phyloP scores from a whole-genome alignment of 2,113 vertebrate genomes.

The Bucco capensis region DNA sequence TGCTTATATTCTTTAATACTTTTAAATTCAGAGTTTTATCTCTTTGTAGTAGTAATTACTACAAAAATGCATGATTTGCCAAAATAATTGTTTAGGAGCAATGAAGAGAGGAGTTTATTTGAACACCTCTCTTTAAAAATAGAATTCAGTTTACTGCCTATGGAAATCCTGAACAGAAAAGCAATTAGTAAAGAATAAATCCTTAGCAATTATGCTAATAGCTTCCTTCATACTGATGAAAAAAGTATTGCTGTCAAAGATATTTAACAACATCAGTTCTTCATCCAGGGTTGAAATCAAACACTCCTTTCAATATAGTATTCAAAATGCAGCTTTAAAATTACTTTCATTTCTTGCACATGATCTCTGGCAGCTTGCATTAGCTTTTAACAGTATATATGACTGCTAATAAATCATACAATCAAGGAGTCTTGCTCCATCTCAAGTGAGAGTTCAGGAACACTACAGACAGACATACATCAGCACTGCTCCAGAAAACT shows the following conservation, averaged over 20 bases:
- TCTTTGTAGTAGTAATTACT: not conserved
- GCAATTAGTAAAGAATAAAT: not conserved
- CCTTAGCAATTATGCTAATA: not conserved
- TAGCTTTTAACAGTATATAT: not conserved
- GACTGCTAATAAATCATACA: not conserved
- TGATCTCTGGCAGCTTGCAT: not conserved
- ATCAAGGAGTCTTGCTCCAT: not conserved
- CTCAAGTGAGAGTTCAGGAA: not conserved
- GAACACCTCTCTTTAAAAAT: not conserved
- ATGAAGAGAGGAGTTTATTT: not conserved
- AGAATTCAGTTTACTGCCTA: not conserved
- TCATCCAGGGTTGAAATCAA: not conserved
- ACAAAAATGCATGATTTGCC: not conserved
- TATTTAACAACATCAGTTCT: not conserved
- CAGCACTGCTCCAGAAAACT: not conserved
- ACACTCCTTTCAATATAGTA: not conserved
- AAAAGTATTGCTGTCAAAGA: not conserved
- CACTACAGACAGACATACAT: not conserved
- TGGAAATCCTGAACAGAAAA: not conserved
- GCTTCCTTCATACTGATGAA: not conserved
- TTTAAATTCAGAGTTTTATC: not conserved
- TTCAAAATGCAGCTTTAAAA: not conserved
- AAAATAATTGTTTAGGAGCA: not conserved
- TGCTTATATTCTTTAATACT: not conserved
- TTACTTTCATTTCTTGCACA: not conserved